Percentiles rank a stretch among this genome's conserved stretches.
Evolutionary conservation across 2,888 invertebrate genomes (phyloP).

Genomic region (Drosophila pullipes): DNA sequence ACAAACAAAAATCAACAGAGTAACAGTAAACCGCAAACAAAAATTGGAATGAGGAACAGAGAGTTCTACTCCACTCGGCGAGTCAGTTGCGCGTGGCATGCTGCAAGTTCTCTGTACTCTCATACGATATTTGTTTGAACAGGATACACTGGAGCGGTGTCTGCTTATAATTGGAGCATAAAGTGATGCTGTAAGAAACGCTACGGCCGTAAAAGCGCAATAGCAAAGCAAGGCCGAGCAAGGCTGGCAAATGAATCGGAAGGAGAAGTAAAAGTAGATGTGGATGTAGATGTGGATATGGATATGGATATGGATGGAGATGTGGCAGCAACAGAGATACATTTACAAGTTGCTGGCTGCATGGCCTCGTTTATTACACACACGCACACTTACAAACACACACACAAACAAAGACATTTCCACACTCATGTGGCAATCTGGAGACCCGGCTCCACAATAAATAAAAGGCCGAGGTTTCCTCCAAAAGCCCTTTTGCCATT

Average conservation of each 20-base stretch:
- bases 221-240: conserved; percentile 8
- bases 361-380: conserved; percentile 54
- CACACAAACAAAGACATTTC: conserved; percentile 25
- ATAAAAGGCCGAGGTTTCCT: conserved; percentile 54
- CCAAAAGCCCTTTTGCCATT: conserved; percentile 29
- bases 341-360: conserved; percentile 63
- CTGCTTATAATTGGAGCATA: conserved; percentile 79
- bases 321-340: conserved; percentile 42
- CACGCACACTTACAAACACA: not conserved
- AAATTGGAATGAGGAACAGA: not conserved
- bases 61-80: conserved; percentile 19
- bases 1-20: conserved; percentile 73
- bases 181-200: conserved; percentile 71
- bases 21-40: conserved; percentile 61
- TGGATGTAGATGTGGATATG: conserved; percentile 16
- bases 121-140: conserved; percentile 58
- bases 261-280: conserved; percentile 42
- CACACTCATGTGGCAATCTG: conserved; percentile 49
- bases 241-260: conserved; percentile 51
- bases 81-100: conserved; percentile 3
- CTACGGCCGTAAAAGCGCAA: conserved; percentile 59
- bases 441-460: conserved; percentile 46
- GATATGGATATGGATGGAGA: conserved; percentile 7
- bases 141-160: conserved; percentile 67
- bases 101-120: conserved; percentile 36